Conservation (phyloP, 2,888 invertebrate genomes). For the Chloromyia formosa region DNA sequence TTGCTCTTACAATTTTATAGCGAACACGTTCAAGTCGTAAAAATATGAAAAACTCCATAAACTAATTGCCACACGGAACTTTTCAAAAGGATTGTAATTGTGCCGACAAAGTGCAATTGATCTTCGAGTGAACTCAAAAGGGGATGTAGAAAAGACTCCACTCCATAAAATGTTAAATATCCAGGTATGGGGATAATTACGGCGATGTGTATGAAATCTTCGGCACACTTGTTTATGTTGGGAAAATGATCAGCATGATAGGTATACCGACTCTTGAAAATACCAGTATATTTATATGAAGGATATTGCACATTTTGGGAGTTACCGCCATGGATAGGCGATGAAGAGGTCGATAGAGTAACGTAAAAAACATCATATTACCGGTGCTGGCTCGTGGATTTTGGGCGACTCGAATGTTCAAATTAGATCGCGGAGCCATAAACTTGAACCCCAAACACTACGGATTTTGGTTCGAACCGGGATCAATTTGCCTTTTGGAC, state of each 20-base stretch:
- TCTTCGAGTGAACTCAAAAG: constrained; percentile 15
- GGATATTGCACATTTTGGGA: not conserved
- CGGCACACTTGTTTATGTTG: constrained; percentile 42
- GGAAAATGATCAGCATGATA: constrained; percentile 26
- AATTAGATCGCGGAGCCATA: too few species aligned
- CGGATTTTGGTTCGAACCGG: too few species aligned
- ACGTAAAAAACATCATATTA: too few species aligned
- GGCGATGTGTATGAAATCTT: not conserved
- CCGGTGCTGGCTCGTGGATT: too few species aligned
- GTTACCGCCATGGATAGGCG: constrained; percentile 29
- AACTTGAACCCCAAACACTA: too few species aligned
- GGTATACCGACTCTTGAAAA: not conserved
- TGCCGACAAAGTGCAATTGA: constrained; percentile 42
- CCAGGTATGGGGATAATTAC: constrained; percentile 16
- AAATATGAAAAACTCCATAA: constrained; percentile 29
- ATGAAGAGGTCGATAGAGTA: too few species aligned
- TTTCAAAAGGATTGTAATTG: constrained; percentile 32
- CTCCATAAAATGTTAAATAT: constrained; percentile 6
- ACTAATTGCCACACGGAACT: constrained; percentile 38
- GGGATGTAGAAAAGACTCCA: not conserved
- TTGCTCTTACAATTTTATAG: not conserved
- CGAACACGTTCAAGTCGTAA: constrained; percentile 34
- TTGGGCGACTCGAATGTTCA: too few species aligned
- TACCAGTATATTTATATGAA: not conserved
- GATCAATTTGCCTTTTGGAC: too few species aligned